A percentile compares a stretch with the other conserved stretches of the same genome.
These are phyloP conservation scores for Zosterops lateralis DNA, from an alignment of 2,113 vertebrate genomes.

Conservation along the genomic window DNA sequence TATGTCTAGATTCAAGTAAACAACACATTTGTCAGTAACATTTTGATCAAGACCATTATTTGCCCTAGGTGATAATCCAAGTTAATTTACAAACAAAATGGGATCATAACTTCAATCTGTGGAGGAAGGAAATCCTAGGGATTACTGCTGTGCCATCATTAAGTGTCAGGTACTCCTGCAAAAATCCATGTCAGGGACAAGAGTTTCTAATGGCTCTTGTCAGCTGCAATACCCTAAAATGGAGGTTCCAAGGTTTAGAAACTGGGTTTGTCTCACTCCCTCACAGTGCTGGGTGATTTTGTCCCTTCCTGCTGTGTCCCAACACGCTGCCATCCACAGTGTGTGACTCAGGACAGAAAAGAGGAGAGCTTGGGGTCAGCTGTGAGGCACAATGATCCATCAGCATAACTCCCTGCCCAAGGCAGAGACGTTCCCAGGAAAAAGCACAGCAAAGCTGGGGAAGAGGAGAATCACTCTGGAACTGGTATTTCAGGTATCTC, in stretches of 20 bases:
- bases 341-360: neutral
- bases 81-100: neutral
- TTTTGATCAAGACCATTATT: neutral
- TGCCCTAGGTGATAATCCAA: neutral
- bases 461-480: neutral
- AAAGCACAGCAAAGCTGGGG: neutral
- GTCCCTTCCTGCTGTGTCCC: neutral
- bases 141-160: neutral
- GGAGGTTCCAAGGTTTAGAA: neutral
- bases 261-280: neutral
- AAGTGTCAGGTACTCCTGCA: neutral
- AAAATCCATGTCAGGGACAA: neutral
- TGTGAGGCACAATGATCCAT: neutral
- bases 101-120: neutral
- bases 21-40: neutral
- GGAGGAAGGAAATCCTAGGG: neutral
- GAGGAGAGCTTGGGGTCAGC: neutral
- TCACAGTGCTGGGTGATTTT: neutral
- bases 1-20: constrained; percentile 4
- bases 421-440: neutral
- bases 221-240: neutral
- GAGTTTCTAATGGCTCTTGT: neutral
- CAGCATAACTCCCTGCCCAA: neutral
- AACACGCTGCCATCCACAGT: neutral
- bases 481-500: neutral